Conservation (phyloP, 2,888 invertebrate species). For the Gandaritis pyraliata region DNA sequence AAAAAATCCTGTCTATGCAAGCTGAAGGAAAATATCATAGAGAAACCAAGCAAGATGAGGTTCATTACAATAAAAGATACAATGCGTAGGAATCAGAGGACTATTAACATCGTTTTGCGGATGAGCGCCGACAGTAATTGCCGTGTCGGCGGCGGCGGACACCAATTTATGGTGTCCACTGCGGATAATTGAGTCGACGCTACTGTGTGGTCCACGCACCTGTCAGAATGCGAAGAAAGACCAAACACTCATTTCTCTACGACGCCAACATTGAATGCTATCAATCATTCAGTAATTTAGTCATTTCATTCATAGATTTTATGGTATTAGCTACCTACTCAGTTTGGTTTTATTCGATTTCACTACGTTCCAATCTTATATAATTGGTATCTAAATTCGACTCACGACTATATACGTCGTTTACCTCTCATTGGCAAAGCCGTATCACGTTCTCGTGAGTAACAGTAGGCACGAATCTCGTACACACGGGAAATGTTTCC, state of each 20-base stretch:
- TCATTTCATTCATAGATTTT: too few species aligned
- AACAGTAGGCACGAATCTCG: conserved; percentile 57
- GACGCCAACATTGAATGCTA: too few species aligned
- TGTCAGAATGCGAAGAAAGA: conserved; percentile 47
- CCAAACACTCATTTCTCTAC: background rate
- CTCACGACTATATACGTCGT: conserved; percentile 40
- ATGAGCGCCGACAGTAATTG: conserved; percentile 83
- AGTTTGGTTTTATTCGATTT: too few species aligned
- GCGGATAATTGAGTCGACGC: conserved; percentile 73
- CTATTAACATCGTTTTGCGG: conserved; percentile 82
- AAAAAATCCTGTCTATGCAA: too few species aligned
- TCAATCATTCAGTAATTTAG: too few species aligned
- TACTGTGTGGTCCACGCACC: conserved; percentile 61
- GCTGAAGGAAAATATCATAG: conserved; percentile 3
- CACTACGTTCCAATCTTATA: background rate
- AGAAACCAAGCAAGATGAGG: conserved; percentile 45
- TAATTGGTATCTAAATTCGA: conserved; percentile 38
- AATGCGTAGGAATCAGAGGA: conserved; percentile 72
- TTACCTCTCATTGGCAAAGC: conserved; percentile 53
- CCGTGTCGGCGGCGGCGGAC: conserved; percentile 78
- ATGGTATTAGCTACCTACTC: too few species aligned
- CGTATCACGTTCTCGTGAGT: conserved; percentile 54
- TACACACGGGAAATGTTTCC: conserved; percentile 69
- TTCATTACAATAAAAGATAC: conserved; percentile 61
- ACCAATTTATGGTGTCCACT: conserved; percentile 75